These are phyloP conservation scores for Cynaeus angustus DNA, from an alignment of 2,888 invertebrate species.

Conservation along the genomic window DNA sequence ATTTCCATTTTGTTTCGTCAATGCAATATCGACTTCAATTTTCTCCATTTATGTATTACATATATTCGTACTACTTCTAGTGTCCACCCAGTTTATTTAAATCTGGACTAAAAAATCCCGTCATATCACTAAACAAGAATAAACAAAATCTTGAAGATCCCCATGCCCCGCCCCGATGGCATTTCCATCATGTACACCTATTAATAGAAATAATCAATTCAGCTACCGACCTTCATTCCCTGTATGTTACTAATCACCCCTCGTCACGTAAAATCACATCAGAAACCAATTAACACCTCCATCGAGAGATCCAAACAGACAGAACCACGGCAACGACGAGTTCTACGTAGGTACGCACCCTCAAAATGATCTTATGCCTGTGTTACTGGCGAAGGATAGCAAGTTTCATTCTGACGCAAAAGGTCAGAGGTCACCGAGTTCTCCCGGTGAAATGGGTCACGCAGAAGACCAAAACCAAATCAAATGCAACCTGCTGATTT, in stretches of 20 bases:
- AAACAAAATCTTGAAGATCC: constrained; percentile 7
- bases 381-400: constrained; percentile 17
- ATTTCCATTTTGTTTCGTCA: no score
- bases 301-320: not conserved
- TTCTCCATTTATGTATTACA: no score
- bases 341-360: constrained; percentile 16
- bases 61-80: no score
- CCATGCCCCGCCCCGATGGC: constrained; percentile 7
- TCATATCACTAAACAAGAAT: not conserved
- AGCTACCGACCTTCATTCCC: constrained; percentile 41
- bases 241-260: constrained; percentile 21
- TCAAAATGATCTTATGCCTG: constrained; percentile 17
- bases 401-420: constrained; percentile 30
- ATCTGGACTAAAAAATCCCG: not conserved
- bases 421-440: constrained; percentile 46
- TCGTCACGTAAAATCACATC: constrained; percentile 24
- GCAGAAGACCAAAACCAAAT: constrained; percentile 21
- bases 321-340: constrained; percentile 18
- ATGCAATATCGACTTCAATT: no score
- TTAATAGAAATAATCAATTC: constrained; percentile 52
- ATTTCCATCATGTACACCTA: constrained; percentile 34
- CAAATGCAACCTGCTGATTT: constrained; percentile 23
- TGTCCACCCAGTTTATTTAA: not conserved
- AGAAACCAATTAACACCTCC: constrained; percentile 21
- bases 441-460: constrained; percentile 40